phyloP scores from a whole-genome alignment of 2,797 vertebrate species.

The Melanotaenia trifasciata region DNA sequence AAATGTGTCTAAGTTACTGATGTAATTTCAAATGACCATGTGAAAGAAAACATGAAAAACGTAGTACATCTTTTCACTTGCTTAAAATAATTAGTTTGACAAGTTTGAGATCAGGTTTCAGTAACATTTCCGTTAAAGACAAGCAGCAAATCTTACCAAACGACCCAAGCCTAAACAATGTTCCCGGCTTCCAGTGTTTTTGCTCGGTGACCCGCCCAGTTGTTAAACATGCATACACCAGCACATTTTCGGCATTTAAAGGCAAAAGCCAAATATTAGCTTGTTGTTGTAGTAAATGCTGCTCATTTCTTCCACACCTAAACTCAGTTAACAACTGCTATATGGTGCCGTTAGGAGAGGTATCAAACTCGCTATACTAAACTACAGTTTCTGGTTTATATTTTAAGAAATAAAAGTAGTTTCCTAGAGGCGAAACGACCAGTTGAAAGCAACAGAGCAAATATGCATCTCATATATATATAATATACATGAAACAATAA shows the following conservation, averaged over 20 bases:
- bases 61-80: not conserved
- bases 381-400: not conserved
- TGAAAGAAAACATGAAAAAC: not conserved
- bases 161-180: conserved; percentile 15
- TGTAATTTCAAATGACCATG: not conserved
- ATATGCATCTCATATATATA: rapidly evolving
- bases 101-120: conserved; percentile 17
- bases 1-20: not conserved
- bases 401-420: conserved; percentile 29
- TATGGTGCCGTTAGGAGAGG: not conserved
- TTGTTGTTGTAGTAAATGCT: not conserved
- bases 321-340: conserved; percentile 68
- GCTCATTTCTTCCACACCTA: not conserved
- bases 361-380: rapidly evolving
- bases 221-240: conserved; percentile 2
- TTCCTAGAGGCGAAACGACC: rapidly evolving
- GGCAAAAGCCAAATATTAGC: not conserved
- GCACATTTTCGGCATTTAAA: conserved; percentile 2
- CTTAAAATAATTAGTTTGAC: not conserved
- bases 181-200: conserved; percentile 19
- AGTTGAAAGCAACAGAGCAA: rapidly evolving
- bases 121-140: not conserved
- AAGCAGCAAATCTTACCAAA: conserved; percentile 58
- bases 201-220: not conserved
- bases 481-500: rapidly evolving